Evolutionary conservation across 2,888 invertebrate species (phyloP), one percentile per base, ranked within the genome.

Genomic region (Drosophila fulvimacula): DNA sequence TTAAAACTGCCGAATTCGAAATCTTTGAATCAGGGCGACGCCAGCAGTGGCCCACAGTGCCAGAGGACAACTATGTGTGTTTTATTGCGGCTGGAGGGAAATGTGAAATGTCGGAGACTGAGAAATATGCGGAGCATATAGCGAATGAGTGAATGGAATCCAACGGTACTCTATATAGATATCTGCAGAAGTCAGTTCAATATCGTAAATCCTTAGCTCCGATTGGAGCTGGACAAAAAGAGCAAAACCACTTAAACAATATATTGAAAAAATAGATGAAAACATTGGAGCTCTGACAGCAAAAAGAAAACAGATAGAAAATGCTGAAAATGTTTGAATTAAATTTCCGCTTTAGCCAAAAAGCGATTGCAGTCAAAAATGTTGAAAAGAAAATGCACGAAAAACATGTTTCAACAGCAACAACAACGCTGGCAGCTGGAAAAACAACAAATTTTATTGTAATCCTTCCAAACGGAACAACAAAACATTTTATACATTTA

Each of bases 1-100:
- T 69, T 66, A 76, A 76, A 74, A 62, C 74, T 51, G 76, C 77
- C 64, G 71, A 76, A 71, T 74, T 59, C 74, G 51, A 79, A 79
- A 71, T 60, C 56, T 32, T 1, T 46, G 46, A 42, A 48, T 36
- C 7, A 30, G 27, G 27, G 24, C 32, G n/a, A 2, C 27, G n/a
- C 1, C 46, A 48, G n/a, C 15, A 24, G 15, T 19, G 5, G 17
- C 10, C 17, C 39, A 9, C 11, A 39, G 2, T 19, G 17, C 21
- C 21, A 6, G 21, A 44, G 44, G 27, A 44, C 24, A 44, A n/a
- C 44, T 27, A 44, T n/a, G 10, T 27, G 1, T 10, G 27, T 9
- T 15, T 24, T 7, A 42, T 42, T 21, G 21, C 21, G 3, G 13
- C 21, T 11, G 11, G 5, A 15, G 21, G 6, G 13, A 13, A 7